These are phyloP conservation scores for Chloroclystis v-ata DNA, from an alignment of 2,888 invertebrate genomes.

Conservation along the genomic window DNA sequence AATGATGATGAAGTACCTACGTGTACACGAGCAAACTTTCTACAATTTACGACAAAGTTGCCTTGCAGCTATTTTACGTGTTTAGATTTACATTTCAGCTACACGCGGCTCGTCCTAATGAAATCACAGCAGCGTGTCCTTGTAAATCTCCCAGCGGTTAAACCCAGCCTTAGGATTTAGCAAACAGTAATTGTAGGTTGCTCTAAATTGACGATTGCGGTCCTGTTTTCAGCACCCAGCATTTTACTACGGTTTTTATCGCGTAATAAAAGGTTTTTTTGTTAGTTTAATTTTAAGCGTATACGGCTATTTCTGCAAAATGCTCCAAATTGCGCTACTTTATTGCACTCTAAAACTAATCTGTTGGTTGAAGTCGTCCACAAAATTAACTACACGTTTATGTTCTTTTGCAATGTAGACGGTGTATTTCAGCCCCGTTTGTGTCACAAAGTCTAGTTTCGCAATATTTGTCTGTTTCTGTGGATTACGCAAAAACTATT, in stretches of 20 bases:
- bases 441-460: too few relatives aligned
- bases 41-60: too few relatives aligned
- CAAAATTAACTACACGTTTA: constrained; percentile 8
- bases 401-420: too few relatives aligned
- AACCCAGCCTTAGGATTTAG: constrained; percentile 18
- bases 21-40: too few relatives aligned
- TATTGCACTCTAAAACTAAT: constrained; percentile 17
- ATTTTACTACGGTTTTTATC: constrained; percentile 16
- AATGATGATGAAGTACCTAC: too few relatives aligned
- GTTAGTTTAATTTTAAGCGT: constrained; percentile 17
- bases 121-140: constrained; percentile 20
- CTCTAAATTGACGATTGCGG: constrained; percentile 27
- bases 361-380: constrained; percentile 9
- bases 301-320: constrained; percentile 7
- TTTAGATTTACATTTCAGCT: background rate
- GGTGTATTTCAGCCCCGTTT: too few relatives aligned
- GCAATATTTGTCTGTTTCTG: too few relatives aligned
- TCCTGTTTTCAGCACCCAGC: constrained; percentile 16
- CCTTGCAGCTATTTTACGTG: background rate
- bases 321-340: constrained; percentile 9
- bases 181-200: constrained; percentile 22
- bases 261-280: constrained; percentile 19
- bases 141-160: constrained; percentile 16
- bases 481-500: too few relatives aligned
- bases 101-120: constrained; percentile 9